These are phyloP conservation scores for Porites rus DNA, from an alignment of 92 coral and sea anemone species.

Conservation along the genomic window DNA sequence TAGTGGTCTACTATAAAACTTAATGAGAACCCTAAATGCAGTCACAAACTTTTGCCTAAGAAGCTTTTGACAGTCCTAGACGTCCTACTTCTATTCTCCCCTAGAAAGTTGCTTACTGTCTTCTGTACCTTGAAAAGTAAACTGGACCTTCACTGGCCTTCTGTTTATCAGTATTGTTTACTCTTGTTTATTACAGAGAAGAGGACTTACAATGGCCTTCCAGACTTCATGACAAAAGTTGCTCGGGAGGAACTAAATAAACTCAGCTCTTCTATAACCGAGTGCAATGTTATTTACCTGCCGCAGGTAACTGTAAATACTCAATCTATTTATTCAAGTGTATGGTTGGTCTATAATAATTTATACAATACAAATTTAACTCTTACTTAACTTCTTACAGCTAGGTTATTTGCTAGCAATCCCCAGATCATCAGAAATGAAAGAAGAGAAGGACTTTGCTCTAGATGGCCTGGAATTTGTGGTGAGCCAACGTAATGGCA, in stretches of 20 bases:
- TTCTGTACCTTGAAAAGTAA: no score
- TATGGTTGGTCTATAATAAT: no score
- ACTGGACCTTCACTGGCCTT: no score
- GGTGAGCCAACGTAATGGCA: constrained; percentile 58
- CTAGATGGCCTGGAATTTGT: constrained; percentile 95
- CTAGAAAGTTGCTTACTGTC: no score
- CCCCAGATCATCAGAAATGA: constrained; percentile 91
- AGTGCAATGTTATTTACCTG: constrained; percentile 93
- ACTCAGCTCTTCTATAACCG: constrained; percentile 88
- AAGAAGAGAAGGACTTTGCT: constrained; percentile 94
- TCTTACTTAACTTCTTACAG: constrained; percentile 61
- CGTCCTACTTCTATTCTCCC: no score
- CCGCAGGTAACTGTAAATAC: constrained; percentile 83
- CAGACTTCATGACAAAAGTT: constrained; percentile 98
- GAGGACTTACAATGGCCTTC: constrained; percentile 96
- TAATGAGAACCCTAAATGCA: no score
- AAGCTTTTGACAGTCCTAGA: no score
- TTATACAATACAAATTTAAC: background rate
- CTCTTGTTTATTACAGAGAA: constrained; percentile 66
- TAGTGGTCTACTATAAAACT: no score
- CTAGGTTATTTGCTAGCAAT: constrained; percentile 94
- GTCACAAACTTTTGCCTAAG: no score
- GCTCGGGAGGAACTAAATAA: constrained; percentile 97
- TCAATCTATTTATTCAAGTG: background rate
- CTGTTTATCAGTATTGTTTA: background rate